Base-by-base conservation (phyloP, 2,113 vertebrate species). In the Pampusana beccarii region DNA sequence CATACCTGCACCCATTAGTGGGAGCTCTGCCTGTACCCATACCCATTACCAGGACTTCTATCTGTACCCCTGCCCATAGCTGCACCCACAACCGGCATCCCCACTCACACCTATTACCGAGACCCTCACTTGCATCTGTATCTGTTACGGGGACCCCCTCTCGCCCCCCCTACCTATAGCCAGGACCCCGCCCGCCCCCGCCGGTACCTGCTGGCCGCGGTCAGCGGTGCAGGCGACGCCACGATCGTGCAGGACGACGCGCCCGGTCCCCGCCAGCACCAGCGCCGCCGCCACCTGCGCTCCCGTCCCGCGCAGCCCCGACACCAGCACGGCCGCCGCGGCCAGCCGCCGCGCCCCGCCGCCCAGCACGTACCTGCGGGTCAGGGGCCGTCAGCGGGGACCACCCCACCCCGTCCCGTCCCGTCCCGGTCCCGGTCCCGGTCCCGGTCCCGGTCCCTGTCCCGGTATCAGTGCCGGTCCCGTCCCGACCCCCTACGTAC, bases 251-350 rank as follows among this genome's bases (percentile, higher is more conserved):
- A 99, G 91, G 11, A 98, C 99, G 74, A 99, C 98, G 15, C 97
- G 97, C 78, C 98, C 98, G 17, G 99, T 98, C 16, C 99, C 99
- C 18, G 98, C 98, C 91, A 99, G 97, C 42, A 98, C 98, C 70
- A 99, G 94, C 77, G 99, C 99, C 84, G 99, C 98, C 92, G 99
- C 99, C 72, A 98, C 98, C 93, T 99, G 99, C 51, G 98, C 98
- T 33, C 99, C 99, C 6, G 99, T 98, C 4, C 99, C 99, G 34
- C 95, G 97, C 95, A 99, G 98, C 4, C 99, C 99, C n/a, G 98
- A 98, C 9, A 99, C 97, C 67, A 99, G 98, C 69, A 99, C 98
- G 20, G 80, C 85, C 15, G 98, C 95, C 23, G 8, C 34, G 72
- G 93, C 93, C 97, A 99, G 98, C 60, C 93, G 97, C 81, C 54